Evolutionary conservation across 2,797 vertebrate species (phyloP).

Genomic region (Liasis olivaceus): DNA sequence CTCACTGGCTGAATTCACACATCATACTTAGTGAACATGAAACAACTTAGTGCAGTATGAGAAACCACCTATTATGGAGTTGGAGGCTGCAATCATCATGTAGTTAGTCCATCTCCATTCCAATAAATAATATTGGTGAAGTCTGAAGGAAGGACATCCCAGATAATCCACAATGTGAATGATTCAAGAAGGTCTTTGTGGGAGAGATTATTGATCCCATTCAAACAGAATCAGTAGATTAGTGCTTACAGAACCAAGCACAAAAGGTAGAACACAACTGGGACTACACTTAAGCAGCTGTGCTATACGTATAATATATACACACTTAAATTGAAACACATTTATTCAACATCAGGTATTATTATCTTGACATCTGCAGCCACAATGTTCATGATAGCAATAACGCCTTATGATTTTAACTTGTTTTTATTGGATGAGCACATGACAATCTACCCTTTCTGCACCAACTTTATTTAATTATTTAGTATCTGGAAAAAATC

Average conservation of each 20-base stretch:
- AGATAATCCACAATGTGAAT: background rate
- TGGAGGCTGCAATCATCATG: background rate
- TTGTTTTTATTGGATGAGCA: no score
- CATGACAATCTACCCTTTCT: background rate
- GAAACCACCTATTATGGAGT: background rate
- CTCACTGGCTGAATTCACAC: background rate
- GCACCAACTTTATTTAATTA: background rate
- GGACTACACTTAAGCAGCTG: background rate
- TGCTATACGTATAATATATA: background rate
- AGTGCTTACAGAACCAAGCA: background rate
- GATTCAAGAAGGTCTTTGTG: background rate
- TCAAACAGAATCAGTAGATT: background rate
- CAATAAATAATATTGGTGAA: background rate
- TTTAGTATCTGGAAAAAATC: background rate
- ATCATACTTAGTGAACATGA: background rate
- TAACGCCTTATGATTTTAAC: background rate
- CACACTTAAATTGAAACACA: background rate
- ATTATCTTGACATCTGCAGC: background rate
- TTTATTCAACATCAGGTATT: background rate
- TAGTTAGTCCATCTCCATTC: background rate
- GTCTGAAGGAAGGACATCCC: background rate
- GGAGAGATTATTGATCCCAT: background rate
- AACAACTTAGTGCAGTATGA: background rate
- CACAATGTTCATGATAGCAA: background rate
- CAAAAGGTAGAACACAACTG: background rate